Evolutionary conservation across 2,888 invertebrate genomes (phyloP), one percentile per base, ranked within the genome.

Genomic region (Melanostoma scalare): DNA sequence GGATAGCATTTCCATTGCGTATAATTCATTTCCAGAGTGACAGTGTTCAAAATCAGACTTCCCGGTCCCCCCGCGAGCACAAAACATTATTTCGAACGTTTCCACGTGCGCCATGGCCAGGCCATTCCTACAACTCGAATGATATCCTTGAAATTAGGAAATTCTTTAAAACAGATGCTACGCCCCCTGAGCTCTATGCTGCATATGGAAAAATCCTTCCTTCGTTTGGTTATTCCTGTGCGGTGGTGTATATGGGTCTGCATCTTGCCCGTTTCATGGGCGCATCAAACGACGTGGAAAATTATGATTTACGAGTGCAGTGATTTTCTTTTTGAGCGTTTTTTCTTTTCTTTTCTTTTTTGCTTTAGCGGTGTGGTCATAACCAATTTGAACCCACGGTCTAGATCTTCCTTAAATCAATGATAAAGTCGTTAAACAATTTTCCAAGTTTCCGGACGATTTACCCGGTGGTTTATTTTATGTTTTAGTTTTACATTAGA

Each of bases 281-380:
- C 85, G 75, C 86, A 85, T 82, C 74, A 79, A 86, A 86, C 86
- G 86, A 85, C 69, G 75, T 86, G 86, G 86, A 86, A 85, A 86
- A 86, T 86, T 86, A 86, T 85, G 86, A 86, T 85, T 82, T 85
- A 86, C 85, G 86, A 82, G 67, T 72, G 69, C 74, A 69, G 48
- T 38, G 53, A 71, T 69, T 79, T 73, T 75, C 58, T 35, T 75
- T 55, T 56, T 74, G 46, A 42, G 36, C 33, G 53, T 68, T 52
- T 60, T 42, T 33, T n/a, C 36, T 31, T 67, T 36, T 53, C n/a
- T 58, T 20, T 46, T 3, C 44, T n/a, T 31, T 33, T 67, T 36
- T 53, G 8, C 53, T 20, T 46, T 3, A 35, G 44, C 35, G 44
- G 10, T 20, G n/a, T 31, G 8, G 42, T 55, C 20, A 42, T 73